Conservation (phyloP, 2,797 vertebrate genomes). For the Leuciscus waleckii region DNA sequence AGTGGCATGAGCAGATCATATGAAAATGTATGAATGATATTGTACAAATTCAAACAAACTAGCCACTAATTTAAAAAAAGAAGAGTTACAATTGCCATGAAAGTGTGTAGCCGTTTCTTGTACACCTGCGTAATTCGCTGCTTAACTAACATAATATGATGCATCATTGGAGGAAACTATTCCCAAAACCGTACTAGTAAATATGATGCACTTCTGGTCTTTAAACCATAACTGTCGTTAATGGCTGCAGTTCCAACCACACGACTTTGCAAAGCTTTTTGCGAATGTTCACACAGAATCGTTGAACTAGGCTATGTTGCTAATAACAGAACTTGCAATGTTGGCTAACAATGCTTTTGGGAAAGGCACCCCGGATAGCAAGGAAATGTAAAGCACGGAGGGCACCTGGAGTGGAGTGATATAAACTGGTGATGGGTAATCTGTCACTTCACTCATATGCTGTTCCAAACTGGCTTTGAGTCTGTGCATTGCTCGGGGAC, state of each 20-base stretch:
- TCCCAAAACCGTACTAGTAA: neutral
- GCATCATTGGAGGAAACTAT: neutral
- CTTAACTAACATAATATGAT: neutral
- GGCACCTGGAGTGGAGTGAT: neutral
- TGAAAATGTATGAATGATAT: neutral
- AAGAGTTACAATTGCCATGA: no score
- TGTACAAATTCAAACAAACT: no score
- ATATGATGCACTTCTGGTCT: neutral
- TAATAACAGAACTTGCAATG: neutral
- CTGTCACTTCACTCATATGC: neutral
- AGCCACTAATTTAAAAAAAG: no score
- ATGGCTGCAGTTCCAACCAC: neutral
- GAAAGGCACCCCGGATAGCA: neutral
- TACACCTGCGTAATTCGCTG: no score
- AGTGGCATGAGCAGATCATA: neutral
- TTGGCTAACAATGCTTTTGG: neutral
- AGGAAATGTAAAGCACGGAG: neutral
- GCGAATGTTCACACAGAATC: neutral
- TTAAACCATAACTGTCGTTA: neutral
- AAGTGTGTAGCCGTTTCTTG: no score
- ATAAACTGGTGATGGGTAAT: neutral
- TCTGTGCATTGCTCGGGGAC: neutral
- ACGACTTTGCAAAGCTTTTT: no score
- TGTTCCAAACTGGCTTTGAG: neutral
- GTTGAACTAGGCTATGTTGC: neutral